Conservation (phyloP, 2,888 invertebrate species). For the Hydriomena furcata region DNA sequence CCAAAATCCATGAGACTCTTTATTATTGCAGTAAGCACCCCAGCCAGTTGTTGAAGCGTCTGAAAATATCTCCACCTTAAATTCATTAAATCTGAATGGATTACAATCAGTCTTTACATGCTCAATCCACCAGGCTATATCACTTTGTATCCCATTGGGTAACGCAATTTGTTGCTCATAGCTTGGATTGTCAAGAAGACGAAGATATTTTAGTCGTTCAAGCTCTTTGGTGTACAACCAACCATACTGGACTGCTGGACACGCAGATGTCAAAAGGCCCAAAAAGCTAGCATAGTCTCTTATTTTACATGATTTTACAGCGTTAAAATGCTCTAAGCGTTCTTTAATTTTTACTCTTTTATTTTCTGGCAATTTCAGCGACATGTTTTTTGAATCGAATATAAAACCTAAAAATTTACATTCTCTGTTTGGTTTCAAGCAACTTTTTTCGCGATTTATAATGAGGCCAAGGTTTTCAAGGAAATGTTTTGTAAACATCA, state of each 20-base stretch:
- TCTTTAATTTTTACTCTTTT: conserved; percentile 10
- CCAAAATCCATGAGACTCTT: neutral
- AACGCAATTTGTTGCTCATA: conserved; percentile 15
- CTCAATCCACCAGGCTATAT: conserved; percentile 20
- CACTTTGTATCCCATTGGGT: neutral
- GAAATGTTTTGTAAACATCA: neutral
- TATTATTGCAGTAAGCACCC: neutral
- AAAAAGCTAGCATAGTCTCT: conserved; percentile 8
- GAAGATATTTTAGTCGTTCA: conserved; percentile 19
- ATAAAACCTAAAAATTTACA: conserved; percentile 24
- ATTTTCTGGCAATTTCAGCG: neutral
- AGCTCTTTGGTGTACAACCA: conserved; percentile 20
- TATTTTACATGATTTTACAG: conserved; percentile 10
- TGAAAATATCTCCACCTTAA: conserved; percentile 13
- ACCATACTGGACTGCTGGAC: conserved; percentile 13
- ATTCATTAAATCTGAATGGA: neutral
- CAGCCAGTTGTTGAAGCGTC: conserved; percentile 15
- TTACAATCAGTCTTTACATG: conserved; percentile 5
- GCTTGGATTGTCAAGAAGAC: conserved; percentile 5
- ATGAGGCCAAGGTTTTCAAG: neutral
- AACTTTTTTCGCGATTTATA: conserved; percentile 6
- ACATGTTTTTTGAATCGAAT: conserved; percentile 11
- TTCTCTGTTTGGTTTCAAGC: neutral
- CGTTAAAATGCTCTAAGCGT: conserved; percentile 4
- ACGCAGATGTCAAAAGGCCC: conserved; percentile 6